Evolutionary conservation across 2,888 invertebrate species (phyloP).

Genomic region (Orthosia cruda): DNA sequence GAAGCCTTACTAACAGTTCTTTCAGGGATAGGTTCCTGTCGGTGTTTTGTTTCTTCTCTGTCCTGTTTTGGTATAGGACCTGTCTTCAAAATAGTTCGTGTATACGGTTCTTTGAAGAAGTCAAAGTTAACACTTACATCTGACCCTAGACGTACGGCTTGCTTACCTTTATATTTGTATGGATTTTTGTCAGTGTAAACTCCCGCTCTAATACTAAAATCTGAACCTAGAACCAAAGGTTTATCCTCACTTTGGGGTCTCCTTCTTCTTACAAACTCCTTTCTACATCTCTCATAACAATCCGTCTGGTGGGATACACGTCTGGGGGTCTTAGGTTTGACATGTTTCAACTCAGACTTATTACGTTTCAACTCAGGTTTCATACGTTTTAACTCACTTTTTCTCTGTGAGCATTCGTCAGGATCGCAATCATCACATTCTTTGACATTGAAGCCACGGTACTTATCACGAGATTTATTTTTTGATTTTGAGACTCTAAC

Average conservation of each 20-base stretch:
- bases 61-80: neutral
- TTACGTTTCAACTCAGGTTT: constrained; percentile 7
- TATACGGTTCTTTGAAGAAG: constrained; percentile 63
- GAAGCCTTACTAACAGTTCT: too few relatives aligned
- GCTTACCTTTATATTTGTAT: constrained; percentile 9
- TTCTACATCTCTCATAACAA: neutral
- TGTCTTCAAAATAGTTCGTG: neutral
- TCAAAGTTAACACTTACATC: constrained; percentile 66
- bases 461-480: neutral
- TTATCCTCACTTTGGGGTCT: neutral
- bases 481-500: constrained; percentile 33
- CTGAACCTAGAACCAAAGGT: constrained; percentile 16
- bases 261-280: neutral
- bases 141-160: constrained; percentile 61
- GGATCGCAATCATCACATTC: constrained; percentile 63
- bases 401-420: constrained; percentile 49
- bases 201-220: constrained; percentile 15
- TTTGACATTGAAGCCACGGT: neutral
- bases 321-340: neutral
- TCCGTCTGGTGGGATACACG: too few relatives aligned
- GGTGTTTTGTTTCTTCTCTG: too few relatives aligned
- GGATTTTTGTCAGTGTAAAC: constrained; percentile 32
- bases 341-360: neutral
- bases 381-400: constrained; percentile 22
- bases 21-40: too few relatives aligned